Evolutionary conservation across 1,140 invertebrate genomes (phyloP), one percentile per base, ranked within the genome.

Genomic region (Drosophila repleta): DNA sequence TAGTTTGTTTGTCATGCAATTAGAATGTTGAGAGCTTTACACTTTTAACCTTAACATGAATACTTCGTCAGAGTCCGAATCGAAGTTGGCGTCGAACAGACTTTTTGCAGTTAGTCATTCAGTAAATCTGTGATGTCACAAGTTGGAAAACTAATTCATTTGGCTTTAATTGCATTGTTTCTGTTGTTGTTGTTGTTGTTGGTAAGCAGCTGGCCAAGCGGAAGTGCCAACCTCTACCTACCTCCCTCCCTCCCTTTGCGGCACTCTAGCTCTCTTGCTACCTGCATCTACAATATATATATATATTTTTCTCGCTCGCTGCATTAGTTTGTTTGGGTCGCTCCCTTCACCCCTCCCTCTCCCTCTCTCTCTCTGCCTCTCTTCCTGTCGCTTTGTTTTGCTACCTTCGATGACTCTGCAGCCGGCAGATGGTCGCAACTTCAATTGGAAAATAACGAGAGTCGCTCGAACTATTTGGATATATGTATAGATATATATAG

Each of bases 31-130:
- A 78, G 64, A 70, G 63, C 67, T 80, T 71, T 65, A 73, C 68
- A 85, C 72, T 58, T 76, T 77, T 78, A 81, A 85, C 82, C 82
- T 85, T 85, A 85, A 85, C 82, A 85, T 76, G 63, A 87, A 85
- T 85, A 62, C 62, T 17, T n/a, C 52, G 37, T 65, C 48, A 57
- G 49, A 45, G 39, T 24, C 10, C 17, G 13, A 17, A n/a, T 62
- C 66, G n/a, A n/a, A 52, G 53, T 45, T 53, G 52, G 32, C 39
- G 13, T 17, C n/a, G 51, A 41, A 61, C 75, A 79, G 37, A 66
- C 4, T 64, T 29, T 21, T 51, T n/a, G n/a, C n/a, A 51, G 45
- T 56, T 48, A 67, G 63, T 68, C 64, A 79, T 29, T 68, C 64
- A 79, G 21, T 69, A 17, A 32, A 53, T 67, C 37, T 29, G 48